phyloP scores from a whole-genome alignment of 2,113 vertebrate species.

The Platysteira castanea region DNA sequence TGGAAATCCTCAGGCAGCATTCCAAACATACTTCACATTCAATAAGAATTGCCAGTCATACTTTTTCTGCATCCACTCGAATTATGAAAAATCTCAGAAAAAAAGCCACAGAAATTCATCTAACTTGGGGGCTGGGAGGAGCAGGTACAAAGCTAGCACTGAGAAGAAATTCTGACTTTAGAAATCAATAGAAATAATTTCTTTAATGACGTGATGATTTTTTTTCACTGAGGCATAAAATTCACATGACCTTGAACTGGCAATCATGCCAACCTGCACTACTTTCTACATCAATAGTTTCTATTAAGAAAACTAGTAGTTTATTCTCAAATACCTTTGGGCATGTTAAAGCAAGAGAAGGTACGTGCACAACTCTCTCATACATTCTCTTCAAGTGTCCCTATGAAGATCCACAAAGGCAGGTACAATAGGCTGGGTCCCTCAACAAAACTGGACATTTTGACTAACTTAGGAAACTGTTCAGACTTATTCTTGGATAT shows the following conservation, averaged over 20 bases:
- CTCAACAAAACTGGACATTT: not conserved
- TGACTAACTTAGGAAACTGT: not conserved
- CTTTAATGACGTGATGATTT: not conserved
- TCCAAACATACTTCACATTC: conserved; percentile 38
- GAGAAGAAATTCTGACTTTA: not conserved
- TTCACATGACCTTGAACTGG: not conserved
- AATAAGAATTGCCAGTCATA: not conserved
- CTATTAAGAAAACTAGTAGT: not conserved
- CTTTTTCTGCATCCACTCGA: not conserved
- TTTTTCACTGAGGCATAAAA: not conserved
- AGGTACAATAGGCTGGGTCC: not conserved
- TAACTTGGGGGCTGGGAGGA: not conserved
- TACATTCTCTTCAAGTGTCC: not conserved
- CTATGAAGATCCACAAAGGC: not conserved
- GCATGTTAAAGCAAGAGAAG: not conserved
- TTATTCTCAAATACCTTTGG: not conserved
- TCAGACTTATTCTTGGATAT: not conserved
- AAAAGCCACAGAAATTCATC: not conserved
- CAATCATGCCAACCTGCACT: not conserved
- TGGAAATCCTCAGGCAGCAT: conserved; percentile 33
- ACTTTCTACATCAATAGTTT: not conserved
- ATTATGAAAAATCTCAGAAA: not conserved
- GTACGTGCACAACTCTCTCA: not conserved
- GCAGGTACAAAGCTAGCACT: not conserved
- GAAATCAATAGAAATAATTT: not conserved